Evolutionary conservation across 2,888 invertebrate species (phyloP).

Genomic region (Gisinianus flammeolus): DNA sequence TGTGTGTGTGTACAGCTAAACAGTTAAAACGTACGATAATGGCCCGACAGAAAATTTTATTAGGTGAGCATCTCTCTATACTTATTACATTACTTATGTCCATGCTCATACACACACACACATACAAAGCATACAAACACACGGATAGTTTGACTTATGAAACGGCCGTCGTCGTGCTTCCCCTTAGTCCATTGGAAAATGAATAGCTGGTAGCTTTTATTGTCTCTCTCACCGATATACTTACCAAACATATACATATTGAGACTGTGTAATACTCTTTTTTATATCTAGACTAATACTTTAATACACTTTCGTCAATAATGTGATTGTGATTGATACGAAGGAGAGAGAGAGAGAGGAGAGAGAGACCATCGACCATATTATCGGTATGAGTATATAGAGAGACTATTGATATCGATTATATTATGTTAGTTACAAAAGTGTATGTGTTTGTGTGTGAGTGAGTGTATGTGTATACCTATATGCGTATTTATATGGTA

Average conservation of each 20-base stretch:
- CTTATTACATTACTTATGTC: background rate
- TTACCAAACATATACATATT: background rate
- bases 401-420: background rate
- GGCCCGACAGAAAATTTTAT: background rate
- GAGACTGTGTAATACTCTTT: background rate
- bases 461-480: too few relatives aligned
- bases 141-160: background rate
- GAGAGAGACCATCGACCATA: too few relatives aligned
- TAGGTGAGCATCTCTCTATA: background rate
- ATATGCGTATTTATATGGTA: background rate
- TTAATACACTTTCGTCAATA: background rate
- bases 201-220: background rate
- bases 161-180: background rate
- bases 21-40: background rate
- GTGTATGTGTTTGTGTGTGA: too few relatives aligned
- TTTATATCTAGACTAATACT: background rate
- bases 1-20: background rate
- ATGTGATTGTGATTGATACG: background rate
- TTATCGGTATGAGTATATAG: background rate
- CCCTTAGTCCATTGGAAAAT: background rate
- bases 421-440: background rate
- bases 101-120: background rate
- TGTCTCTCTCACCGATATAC: background rate
- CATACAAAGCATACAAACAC: background rate
- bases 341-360: background rate